These are phyloP conservation scores for Sinelater perroti DNA, from an alignment of 2,888 invertebrate species.

Conservation along the genomic window DNA sequence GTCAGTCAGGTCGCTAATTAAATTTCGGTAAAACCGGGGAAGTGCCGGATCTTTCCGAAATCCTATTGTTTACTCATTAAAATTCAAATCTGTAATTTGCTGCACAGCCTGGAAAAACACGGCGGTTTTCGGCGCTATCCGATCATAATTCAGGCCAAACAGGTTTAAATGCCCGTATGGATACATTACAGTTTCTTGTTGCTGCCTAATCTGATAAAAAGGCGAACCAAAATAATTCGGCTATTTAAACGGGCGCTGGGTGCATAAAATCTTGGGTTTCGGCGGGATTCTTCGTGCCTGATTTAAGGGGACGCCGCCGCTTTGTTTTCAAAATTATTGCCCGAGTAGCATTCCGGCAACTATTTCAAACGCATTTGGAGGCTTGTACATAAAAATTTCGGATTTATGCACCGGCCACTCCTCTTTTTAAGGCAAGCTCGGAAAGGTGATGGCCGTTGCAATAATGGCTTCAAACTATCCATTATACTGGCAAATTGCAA, in stretches of 20 bases:
- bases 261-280: slow-evolving; percentile 19
- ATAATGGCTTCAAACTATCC: too few species aligned
- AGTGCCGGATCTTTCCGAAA: slow-evolving; percentile 2
- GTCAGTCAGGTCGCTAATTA: slow-evolving; percentile 7
- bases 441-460: too few species aligned
- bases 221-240: slow-evolving; percentile 26
- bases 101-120: slow-evolving; percentile 9
- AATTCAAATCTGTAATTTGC: slow-evolving; percentile 10
- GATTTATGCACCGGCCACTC: too few species aligned
- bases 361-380: too few species aligned
- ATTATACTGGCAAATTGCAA: too few species aligned
- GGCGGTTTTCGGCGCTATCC: slow-evolving; percentile 21
- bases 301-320: slow-evolving; percentile 4
- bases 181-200: slow-evolving; percentile 35
- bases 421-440: too few species aligned
- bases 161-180: slow-evolving; percentile 36
- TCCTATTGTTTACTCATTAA: slow-evolving; percentile 6
- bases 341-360: neutral
- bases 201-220: slow-evolving; percentile 34
- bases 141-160: slow-evolving; percentile 36
- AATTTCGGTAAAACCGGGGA: slow-evolving; percentile 8
- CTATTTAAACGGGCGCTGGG: slow-evolving; percentile 26
- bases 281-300: slow-evolving; percentile 17
- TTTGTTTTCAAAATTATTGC: slow-evolving; percentile 12
- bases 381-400: too few species aligned